Base-by-base conservation (phyloP, 2,888 invertebrate genomes). In the Cylloceria caligata region DNA sequence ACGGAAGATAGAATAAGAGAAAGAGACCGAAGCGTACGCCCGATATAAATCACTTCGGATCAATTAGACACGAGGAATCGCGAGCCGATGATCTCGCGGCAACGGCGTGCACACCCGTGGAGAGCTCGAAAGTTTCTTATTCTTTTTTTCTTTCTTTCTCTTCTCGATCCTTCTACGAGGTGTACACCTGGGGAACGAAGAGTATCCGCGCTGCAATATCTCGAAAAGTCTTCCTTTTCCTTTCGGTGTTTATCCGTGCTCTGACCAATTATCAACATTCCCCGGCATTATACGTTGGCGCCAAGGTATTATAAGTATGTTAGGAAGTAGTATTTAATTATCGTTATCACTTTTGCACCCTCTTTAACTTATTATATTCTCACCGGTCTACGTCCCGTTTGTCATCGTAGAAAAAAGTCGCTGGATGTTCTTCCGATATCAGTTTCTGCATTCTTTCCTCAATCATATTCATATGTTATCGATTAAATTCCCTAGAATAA, bases 21-120 rank as follows among this genome's bases (percentile, higher is more conserved):
- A 83, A 82, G 82, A 86, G 86, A 85, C 80, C 77, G 80, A 84
- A 85, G 86, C 84, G 86, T 75, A 80, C 86, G 74, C 85, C 77
- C 79, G 88, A 87, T 89, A 91, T 91, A 91, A 91, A 91, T 91
- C 91, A 90, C 90, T 86, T 85, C 80, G 88, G 90, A 91, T 91
- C 91, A 91, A 91, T 91, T 91, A 91, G 89, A 91, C 90, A 90
- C 89, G 88, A 89, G 89, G 75, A 87, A 89, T 89, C 89, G 89
- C 87, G 86, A 87, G 89, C 86, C 88, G 89, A 90, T 89, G 88
- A 90, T 89, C 89, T 89, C 86, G 85, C 45, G 60, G 64, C 52
- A 64, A 36, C 30, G 19, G 68, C 49, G 67, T 57, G 57, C 67
- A 36, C 65, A 47, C 30, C 34, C 42, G 16, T 21, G 16, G 49